Evolutionary conservation across 2,797 vertebrate genomes (phyloP).

Genomic region (Tachyglossus aculeatus): DNA sequence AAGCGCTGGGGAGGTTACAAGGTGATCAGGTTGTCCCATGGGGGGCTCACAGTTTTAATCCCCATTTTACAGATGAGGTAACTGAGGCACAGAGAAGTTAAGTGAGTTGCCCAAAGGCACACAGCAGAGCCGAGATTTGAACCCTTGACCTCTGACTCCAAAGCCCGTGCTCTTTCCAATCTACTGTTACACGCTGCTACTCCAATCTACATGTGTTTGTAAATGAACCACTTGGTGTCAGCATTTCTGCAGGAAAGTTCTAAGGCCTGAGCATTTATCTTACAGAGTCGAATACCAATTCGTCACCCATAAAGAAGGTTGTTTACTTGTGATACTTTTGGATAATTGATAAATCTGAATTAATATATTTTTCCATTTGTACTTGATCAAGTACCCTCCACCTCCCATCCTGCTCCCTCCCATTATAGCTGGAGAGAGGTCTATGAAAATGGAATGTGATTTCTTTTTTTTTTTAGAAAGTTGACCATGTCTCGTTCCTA

Average conservation of each 20-base stretch:
- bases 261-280: constrained; percentile 26
- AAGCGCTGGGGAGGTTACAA: too few relatives aligned
- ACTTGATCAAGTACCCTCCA: not conserved
- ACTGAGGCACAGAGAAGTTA: too few relatives aligned
- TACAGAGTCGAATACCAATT: not conserved
- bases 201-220: constrained; percentile 48
- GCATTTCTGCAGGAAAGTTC: constrained; percentile 61
- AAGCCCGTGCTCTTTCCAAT: too few relatives aligned
- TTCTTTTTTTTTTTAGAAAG: not conserved
- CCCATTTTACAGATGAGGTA: too few relatives aligned
- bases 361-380: not conserved
- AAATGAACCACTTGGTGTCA: constrained; percentile 72
- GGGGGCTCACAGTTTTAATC: too few relatives aligned
- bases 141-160: too few relatives aligned
- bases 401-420: not conserved
- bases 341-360: not conserved
- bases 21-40: too few relatives aligned
- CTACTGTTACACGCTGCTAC: too few relatives aligned
- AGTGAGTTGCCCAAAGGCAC: too few relatives aligned
- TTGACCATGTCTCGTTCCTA: constrained; percentile 26
- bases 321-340: not conserved
- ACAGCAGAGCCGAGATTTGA: too few relatives aligned
- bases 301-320: constrained; percentile 6
- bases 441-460: not conserved
- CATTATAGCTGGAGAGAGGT: not conserved